A percentile compares a stretch with the other conserved stretches of the same genome.
Conservation (phyloP, 2,888 invertebrate genomes). For the Heteromurus nitidus region DNA sequence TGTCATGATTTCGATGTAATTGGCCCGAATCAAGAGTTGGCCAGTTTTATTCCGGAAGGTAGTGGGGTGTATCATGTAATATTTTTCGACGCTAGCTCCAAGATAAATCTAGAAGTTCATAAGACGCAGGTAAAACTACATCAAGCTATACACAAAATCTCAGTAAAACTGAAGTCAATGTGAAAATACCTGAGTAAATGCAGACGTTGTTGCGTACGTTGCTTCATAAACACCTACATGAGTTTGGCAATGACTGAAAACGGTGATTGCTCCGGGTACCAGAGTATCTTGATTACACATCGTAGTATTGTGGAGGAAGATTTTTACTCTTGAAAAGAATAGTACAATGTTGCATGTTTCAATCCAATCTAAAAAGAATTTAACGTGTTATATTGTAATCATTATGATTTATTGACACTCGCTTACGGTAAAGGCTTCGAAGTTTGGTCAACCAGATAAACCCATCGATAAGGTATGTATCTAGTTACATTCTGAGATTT, state of each 20-base stretch:
- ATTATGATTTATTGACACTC: too few relatives aligned
- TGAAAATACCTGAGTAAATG: constrained; percentile 15
- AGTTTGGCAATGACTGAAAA: constrained; percentile 31
- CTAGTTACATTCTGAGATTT: background rate
- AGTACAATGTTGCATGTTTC: background rate
- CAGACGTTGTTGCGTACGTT: background rate
- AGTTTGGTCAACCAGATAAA: constrained; percentile 16
- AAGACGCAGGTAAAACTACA: too few relatives aligned
- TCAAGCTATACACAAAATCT: background rate
- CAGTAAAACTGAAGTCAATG: background rate
- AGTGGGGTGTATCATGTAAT: constrained; percentile 29
- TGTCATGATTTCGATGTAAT: background rate
- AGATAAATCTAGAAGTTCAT: constrained; percentile 22
- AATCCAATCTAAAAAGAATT: background rate
- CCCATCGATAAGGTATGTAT: constrained; percentile 22
- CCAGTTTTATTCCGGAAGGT: background rate
- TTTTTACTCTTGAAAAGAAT: constrained; percentile 21
- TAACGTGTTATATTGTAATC: background rate
- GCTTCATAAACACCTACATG: background rate
- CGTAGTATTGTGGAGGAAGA: constrained; percentile 5
- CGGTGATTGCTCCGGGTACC: constrained; percentile 30
- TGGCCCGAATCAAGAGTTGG: background rate
- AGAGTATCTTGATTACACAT: background rate
- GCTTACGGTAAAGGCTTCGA: constrained; percentile 17
- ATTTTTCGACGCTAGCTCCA: constrained; percentile 17